Conservation (phyloP, 2,888 invertebrate species). For the Cantharis lateralis region DNA sequence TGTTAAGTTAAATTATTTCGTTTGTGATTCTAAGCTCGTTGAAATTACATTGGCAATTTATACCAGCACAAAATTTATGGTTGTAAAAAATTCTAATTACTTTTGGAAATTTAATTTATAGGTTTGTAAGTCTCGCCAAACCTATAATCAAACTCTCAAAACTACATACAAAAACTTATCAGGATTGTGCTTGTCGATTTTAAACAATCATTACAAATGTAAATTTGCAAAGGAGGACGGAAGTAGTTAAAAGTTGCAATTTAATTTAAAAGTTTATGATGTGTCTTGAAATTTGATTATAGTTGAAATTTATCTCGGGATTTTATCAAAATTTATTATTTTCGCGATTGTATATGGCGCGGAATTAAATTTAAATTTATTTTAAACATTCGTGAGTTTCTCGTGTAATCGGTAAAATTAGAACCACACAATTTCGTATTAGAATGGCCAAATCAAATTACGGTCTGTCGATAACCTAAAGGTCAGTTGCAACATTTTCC, state of each 20-base stretch:
- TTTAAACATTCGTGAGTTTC: not conserved
- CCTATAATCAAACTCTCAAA: not conserved
- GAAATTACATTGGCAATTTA: not conserved
- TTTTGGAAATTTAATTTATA: not conserved
- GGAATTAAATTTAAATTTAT: not conserved
- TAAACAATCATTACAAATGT: slow-evolving; percentile 8
- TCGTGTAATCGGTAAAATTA: not conserved
- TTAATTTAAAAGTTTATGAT: slow-evolving; percentile 8
- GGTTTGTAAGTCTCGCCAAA: not conserved
- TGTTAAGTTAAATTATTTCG: not conserved
- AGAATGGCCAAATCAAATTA: slow-evolving; percentile 5
- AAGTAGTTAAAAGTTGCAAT: slow-evolving; percentile 5
- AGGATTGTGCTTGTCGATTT: slow-evolving; percentile 3
- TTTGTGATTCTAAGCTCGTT: not conserved
- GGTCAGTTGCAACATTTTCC: not conserved
- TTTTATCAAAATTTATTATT: not conserved
- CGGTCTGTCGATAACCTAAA: not conserved
- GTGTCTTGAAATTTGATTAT: not conserved
- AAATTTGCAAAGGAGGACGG: not conserved
- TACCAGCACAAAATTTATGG: not conserved
- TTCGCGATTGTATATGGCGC: not conserved
- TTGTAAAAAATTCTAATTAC: not conserved
- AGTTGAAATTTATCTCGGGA: not conserved
- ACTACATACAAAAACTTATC: not conserved
- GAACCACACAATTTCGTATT: not conserved